phyloP scores from a whole-genome alignment of 92 coral and sea anemone species.

The Palythoa caribaeorum region DNA sequence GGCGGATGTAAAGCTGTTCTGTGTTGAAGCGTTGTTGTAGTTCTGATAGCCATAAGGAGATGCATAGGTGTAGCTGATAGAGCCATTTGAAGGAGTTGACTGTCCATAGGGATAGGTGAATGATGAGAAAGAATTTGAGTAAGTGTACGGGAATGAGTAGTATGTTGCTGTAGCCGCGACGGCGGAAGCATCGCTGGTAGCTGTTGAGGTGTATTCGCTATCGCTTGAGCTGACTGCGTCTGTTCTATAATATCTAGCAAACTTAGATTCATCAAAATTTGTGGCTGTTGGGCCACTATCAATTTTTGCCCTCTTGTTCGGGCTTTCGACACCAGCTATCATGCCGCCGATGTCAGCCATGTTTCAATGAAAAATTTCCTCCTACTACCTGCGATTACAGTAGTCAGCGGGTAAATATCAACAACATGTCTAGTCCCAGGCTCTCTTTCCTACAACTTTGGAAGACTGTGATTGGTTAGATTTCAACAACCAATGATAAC shows the following conservation, averaged over 20 bases:
- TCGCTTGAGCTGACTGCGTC: conserved; percentile 89
- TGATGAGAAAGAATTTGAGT: conserved; percentile 82
- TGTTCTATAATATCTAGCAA: conserved; percentile 99
- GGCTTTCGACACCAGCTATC: conserved; percentile 98
- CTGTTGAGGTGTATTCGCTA: conserved; percentile 87
- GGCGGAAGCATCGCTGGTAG: conserved; percentile 71
- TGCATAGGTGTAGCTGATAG: conserved; percentile 84
- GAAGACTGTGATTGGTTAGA: conserved; percentile 75
- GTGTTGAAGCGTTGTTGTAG: conserved; percentile 76
- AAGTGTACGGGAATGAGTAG: conserved; percentile 92
- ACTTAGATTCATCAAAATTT: conserved; percentile 99
- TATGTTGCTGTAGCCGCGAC: conserved; percentile 66
- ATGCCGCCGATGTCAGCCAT: conserved; percentile 93
- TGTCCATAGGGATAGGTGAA: conserved; percentile 83
- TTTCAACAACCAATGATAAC: conserved; percentile 46
- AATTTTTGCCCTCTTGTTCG: conserved; percentile 99
- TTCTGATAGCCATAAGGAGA: conserved; percentile 83
- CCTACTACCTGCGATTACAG: conserved; percentile 78
- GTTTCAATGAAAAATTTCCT: conserved; percentile 89
- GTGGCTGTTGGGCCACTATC: conserved; percentile 95
- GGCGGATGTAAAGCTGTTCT: conserved; percentile 65
- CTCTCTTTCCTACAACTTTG: conserved; percentile 39
- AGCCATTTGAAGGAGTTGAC: conserved; percentile 67
- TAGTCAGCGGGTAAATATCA: conserved; percentile 95
- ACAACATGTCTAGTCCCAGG: conserved; percentile 94